These are phyloP conservation scores for Halesus radiatus DNA, from an alignment of 1,140 invertebrate genomes.

Conservation along the genomic window DNA sequence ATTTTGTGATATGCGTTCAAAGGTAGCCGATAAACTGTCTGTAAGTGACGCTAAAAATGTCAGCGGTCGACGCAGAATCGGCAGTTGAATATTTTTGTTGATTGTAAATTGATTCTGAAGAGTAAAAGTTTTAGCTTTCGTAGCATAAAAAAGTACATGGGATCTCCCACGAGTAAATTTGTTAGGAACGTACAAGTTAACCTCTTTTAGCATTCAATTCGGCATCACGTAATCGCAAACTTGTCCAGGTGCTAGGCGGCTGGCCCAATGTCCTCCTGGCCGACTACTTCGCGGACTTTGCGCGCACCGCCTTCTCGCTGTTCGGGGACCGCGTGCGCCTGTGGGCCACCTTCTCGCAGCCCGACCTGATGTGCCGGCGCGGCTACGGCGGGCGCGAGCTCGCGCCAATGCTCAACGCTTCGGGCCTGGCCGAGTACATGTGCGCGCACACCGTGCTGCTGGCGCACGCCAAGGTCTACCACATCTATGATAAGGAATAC, in stretches of 20 bases:
- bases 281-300: conserved; percentile 75
- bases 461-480: conserved; percentile 68
- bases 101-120: too few relatives aligned
- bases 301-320: conserved; percentile 70
- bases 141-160: too few relatives aligned
- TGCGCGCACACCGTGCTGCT: conserved; percentile 67
- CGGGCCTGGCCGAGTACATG: conserved; percentile 61
- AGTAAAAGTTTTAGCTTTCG: too few relatives aligned
- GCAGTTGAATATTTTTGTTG: too few relatives aligned
- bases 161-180: too few relatives aligned
- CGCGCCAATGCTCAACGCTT: conserved; percentile 58
- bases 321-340: conserved; percentile 74
- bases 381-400: conserved; percentile 56
- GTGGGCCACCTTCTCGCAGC: conserved; percentile 82
- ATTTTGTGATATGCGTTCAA: too few relatives aligned
- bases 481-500: conserved; percentile 56
- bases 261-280: conserved; percentile 75
- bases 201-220: too few relatives aligned
- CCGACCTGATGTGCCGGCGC: conserved; percentile 66
- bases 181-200: too few relatives aligned
- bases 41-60: too few relatives aligned
- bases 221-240: too few relatives aligned
- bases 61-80: too few relatives aligned
- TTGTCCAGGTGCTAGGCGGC: conserved; percentile 73
- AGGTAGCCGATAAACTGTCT: too few relatives aligned